These are phyloP conservation scores for Eupeodes luniger DNA, from an alignment of 2,888 invertebrate species.

Conservation along the genomic window DNA sequence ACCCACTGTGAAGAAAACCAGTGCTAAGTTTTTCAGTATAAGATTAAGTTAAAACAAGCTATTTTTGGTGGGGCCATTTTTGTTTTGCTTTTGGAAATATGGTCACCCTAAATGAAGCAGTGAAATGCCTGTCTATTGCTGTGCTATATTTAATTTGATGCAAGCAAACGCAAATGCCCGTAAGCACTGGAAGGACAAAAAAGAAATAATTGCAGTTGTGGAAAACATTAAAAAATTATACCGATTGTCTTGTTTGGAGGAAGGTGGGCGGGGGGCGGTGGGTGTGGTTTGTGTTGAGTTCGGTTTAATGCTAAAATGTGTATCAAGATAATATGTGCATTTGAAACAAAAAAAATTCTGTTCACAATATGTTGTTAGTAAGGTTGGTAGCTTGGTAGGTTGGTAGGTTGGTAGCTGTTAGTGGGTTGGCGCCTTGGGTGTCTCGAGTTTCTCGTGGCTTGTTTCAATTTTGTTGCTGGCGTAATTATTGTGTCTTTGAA, in stretches of 20 bases:
- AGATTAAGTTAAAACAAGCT: too few species aligned
- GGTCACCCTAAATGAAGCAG: neutral
- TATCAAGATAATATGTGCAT: neutral
- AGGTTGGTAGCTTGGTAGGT: constrained; percentile 21
- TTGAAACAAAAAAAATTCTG: neutral
- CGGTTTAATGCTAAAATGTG: constrained; percentile 17
- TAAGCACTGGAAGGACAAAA: constrained; percentile 12
- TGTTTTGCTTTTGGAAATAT: neutral
- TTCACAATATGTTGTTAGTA: constrained; percentile 20
- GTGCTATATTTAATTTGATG: constrained; percentile 62
- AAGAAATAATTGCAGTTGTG: constrained; percentile 66
- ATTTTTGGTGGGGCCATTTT: neutral
- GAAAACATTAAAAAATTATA: constrained; percentile 70
- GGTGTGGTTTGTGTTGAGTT: constrained; percentile 10
- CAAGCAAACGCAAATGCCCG: constrained; percentile 36
- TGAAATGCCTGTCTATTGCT: constrained; percentile 54
- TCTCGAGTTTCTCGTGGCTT: constrained; percentile 48
- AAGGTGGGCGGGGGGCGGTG: too few species aligned
- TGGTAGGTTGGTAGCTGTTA: too few species aligned
- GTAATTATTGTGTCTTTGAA: constrained; percentile 69
- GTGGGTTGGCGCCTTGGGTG: neutral
- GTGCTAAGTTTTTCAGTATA: too few species aligned
- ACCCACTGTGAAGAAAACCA: too few species aligned
- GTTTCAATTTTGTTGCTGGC: constrained; percentile 51
- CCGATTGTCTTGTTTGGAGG: constrained; percentile 49